Evolutionary conservation across 2,113 vertebrate species (phyloP).

Genomic region (Carettochelys insculpta): DNA sequence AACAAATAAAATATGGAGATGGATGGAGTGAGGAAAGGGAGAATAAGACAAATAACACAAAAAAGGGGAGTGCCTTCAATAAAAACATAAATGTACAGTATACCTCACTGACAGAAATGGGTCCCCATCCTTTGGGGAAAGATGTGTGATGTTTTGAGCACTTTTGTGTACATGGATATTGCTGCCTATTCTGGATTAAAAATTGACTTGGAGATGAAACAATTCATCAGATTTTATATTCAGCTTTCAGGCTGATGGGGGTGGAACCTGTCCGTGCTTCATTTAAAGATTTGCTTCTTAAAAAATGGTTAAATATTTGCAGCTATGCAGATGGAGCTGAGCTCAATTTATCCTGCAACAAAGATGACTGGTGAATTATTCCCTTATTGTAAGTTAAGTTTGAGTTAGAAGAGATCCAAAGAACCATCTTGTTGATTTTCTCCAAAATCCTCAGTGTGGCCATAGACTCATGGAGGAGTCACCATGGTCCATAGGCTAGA

Average conservation of each 20-base stretch:
- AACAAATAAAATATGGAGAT: background rate
- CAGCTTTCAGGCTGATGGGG: background rate
- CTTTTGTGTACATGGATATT: background rate
- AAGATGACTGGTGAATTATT: background rate
- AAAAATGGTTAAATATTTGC: background rate
- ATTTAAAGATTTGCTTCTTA: background rate
- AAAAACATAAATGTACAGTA: background rate
- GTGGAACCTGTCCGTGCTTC: too few relatives aligned
- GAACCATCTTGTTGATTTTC: background rate
- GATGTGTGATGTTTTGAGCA: background rate
- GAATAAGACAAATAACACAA: too few relatives aligned
- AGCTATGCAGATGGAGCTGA: background rate
- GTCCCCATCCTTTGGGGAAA: background rate
- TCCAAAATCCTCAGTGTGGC: background rate
- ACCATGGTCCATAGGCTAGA: background rate
- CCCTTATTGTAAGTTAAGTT: background rate
- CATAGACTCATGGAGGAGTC: background rate
- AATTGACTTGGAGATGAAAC: too few relatives aligned
- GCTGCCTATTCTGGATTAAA: background rate
- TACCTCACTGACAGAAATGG: background rate
- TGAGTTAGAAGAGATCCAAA: background rate
- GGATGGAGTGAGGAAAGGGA: background rate
- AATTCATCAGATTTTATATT: too few relatives aligned
- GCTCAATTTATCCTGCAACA: background rate
- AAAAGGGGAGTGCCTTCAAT: background rate